Evolutionary conservation across 1,140 invertebrate species (phyloP).

Genomic region (Bombus turneri): DNA sequence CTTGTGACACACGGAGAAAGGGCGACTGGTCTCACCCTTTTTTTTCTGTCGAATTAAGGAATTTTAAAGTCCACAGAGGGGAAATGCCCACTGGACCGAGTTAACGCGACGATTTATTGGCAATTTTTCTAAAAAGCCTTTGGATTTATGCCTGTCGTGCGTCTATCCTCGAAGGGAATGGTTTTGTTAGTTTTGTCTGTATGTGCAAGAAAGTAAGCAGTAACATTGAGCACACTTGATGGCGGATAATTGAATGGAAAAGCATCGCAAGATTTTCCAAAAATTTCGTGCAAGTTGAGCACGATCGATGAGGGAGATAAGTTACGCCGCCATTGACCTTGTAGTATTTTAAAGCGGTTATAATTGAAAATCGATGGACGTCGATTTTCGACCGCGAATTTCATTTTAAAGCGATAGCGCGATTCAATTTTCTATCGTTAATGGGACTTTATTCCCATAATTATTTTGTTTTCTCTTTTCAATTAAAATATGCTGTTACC

Average conservation of each 20-base stretch:
- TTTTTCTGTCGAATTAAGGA: conserved; percentile 78
- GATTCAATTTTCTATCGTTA: neutral
- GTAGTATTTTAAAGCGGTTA: conserved; percentile 43
- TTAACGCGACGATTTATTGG: conserved; percentile 79
- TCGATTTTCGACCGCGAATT: neutral
- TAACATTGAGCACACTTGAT: conserved; percentile 29
- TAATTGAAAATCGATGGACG: conserved; percentile 46
- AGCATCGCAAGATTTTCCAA: conserved; percentile 32
- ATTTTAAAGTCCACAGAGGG: conserved; percentile 77
- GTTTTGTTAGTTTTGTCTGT: neutral
- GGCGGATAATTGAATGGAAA: conserved; percentile 60
- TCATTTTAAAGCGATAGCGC: neutral
- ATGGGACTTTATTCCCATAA: neutral
- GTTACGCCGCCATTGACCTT: conserved; percentile 51
- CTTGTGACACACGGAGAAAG: conserved; percentile 49
- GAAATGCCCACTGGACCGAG: conserved; percentile 72
- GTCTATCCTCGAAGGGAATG: conserved; percentile 29
- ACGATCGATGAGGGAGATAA: conserved; percentile 16
- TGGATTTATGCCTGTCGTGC: conserved; percentile 76
- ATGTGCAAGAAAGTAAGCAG: conserved; percentile 19
- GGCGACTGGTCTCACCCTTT: conserved; percentile 66
- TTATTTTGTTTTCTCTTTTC: neutral
- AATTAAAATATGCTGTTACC: too few relatives aligned
- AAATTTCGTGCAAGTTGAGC: conserved; percentile 45
- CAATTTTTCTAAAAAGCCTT: conserved; percentile 81